Evolutionary conservation across 2,888 invertebrate genomes (phyloP), one percentile per base, ranked within the genome.

Genomic region (Trichacis sp.): DNA sequence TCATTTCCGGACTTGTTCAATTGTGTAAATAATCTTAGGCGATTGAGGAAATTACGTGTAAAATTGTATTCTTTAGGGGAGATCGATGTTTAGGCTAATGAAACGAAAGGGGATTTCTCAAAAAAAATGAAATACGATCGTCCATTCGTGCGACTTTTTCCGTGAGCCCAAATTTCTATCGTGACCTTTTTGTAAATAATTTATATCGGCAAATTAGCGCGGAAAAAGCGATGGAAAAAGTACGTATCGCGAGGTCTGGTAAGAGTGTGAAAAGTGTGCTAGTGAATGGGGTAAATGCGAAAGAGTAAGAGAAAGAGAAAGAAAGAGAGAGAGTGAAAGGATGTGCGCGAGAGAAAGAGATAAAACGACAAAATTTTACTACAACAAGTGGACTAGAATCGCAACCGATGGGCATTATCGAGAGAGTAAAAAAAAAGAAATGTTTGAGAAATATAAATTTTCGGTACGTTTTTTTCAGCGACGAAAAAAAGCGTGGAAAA

Each of bases 371-470:
- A 82, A 83, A 83, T 81, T 83, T 82, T 81, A 81, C 81, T 83
- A 24, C 24, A n/a, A 83, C 83, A 83, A 84, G 83, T 82, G 84
- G 80, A 84, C 81, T 83, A 84, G 82, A 84, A 84, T 83, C 82
- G 84, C 83, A 83, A 84, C 83, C 83, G 82, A 84, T 84, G 84
- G 84, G 84, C 84, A 84, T 84, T 84, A 84, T 77, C 79, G 81
- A 74, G 69, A 64, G 73, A n/a, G 76, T 74, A 76, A 72, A 69
- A 75, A 74, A 71, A 63, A 58, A 57, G 46, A 64, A 64, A 57
- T 65, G 70, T 66, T 70, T 62, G 62, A 59, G 55, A 67, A n/a
- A 61, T 55, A 76, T 74, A 73, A 77, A 78, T 78, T 82, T 82
- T 82, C 82, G 82, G 82, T 81, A 78, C 82, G 75, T 83, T 82